Evolutionary conservation across 2,797 vertebrate genomes (phyloP), one percentile per base, ranked within the genome.

Genomic region (Myotis findleyi): DNA sequence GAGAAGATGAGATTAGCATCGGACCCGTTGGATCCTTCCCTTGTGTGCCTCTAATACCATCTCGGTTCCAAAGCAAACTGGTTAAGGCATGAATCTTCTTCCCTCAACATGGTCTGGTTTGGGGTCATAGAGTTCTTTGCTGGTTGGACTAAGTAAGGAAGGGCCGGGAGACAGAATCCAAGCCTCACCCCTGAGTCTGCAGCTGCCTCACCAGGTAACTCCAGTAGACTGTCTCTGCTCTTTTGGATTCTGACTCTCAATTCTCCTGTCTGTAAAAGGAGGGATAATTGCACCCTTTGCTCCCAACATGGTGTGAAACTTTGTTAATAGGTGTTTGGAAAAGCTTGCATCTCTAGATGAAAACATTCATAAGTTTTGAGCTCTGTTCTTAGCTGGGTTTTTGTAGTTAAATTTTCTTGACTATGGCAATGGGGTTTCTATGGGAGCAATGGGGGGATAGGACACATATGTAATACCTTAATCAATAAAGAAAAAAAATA

Each of bases 361-460:
- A 95, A 93, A 94, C 27, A 9, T 79, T 93, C 62, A 66, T 30
- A 77, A 69, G 62, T 85, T 69, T 64, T 72, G 41, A n/a, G 44
- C 55, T 84, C 81, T 94, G 41, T 71, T 94, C 73, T 91, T 72
- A 81, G 75, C 44, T 18, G 21, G 89, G 33, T 86, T 51, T 95
- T 93, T 66, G 71, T 84, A 69, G 20, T 72, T 91, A 82, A 62
- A 13, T 95, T 96, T 95, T 79, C 97, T 33, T 77, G 30, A 77
- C 75, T 75, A 7, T 23, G 51, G 59, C 44, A 66, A 77, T n/a
- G 21, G 17, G 11, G 10, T 20, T 73, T 93, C 91, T 79, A 13
- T 62, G 59, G 27, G 25, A 11, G 12, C 12, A 62, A 30, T 62
- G 23, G 25, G 25, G 23, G 10, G 2, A 59, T 13, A 59, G 57